Evolutionary conservation across 2,888 invertebrate species (phyloP).

Genomic region (Drosophila leonis): DNA sequence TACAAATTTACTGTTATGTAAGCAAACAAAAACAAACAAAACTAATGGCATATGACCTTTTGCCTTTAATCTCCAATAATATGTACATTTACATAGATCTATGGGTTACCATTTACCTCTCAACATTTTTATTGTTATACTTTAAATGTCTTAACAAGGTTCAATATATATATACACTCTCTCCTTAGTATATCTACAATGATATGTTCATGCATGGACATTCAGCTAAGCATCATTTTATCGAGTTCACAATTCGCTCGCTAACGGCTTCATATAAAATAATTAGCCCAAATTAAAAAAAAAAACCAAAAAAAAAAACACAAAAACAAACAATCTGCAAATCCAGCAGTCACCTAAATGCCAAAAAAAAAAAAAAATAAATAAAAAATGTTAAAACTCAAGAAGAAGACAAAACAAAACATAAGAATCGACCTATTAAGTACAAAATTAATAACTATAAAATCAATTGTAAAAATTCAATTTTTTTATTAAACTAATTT

Average conservation of each 20-base stretch:
- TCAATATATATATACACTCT: background rate
- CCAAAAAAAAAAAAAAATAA: constrained; percentile 20
- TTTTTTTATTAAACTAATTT: constrained; percentile 16
- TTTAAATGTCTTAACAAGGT: background rate
- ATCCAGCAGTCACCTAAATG: constrained; percentile 23
- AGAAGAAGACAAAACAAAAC: background rate
- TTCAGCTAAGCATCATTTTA: constrained; percentile 15
- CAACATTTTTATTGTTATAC: background rate
- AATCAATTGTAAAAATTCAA: constrained; percentile 33
- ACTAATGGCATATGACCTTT: constrained; percentile 3
- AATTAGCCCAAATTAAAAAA: constrained; percentile 28
- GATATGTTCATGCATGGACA: constrained; percentile 14
- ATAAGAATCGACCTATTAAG: constrained; percentile 44
- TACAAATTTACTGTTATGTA: constrained; percentile 1
- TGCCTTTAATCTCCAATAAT: constrained; percentile 13
- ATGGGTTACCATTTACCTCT: constrained; percentile 2
- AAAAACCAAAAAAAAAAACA: constrained; percentile 5
- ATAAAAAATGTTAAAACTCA: background rate
- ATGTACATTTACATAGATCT: constrained; percentile 3
- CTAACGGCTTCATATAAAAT: constrained; percentile 37
- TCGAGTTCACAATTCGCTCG: constrained; percentile 43
- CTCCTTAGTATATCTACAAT: constrained; percentile 9
- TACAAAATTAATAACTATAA: constrained; percentile 41
- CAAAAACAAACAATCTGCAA: constrained; percentile 17
- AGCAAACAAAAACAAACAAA: background rate